Base-by-base conservation (phyloP, 2,113 vertebrate genomes). In the Propithecus coquereli region DNA sequence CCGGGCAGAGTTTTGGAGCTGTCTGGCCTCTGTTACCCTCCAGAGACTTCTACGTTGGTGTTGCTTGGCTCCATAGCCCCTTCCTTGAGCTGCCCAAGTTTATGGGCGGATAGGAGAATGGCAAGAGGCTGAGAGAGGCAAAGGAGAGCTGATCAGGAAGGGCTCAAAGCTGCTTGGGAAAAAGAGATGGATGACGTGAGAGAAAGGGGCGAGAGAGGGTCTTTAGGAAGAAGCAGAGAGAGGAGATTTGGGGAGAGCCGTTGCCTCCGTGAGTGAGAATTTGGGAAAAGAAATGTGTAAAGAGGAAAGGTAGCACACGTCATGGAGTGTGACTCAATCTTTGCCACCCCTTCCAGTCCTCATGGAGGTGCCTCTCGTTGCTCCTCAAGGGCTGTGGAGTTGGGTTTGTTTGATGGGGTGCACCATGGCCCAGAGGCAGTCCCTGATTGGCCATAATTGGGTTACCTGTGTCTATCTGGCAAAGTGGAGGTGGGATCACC, bases 161-260 rank as follows among this genome's bases (percentile, higher is more conserved):
- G 2, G 11, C 25, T 54, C 37, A 52, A 65, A 68, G 47, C 14
- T 76, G 25, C 54, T 63, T 73, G 22, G n/a, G 23, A 23, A 37
- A 34, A 43, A 16, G 7, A 14, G 43, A 5, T 6, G 4, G 47
- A 71, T n/a, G 4, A 43, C 1, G n/a, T 3, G 0, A 76, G 43
- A 63, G 82, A 34, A 81, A 30, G 8, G 8, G 22, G 30, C 5
- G 16, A 14, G 18, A 52, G 34, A 65, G 52, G 17, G 22, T 47
- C 70, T 68, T 40, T 13, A 74, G 54, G 68, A 50, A 54, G 65
- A 50, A 52, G 7, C 27, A 65, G 77, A 63, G 54, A 63, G 61
- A 45, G 18, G 37, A 30, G n/a, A 71, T 1, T 16, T 37, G 27
- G 13, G 87, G 63, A 6, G 3, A 90, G 14, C 92, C 52, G 65